phyloP scores from a whole-genome alignment of 1,140 invertebrate species.

The Bilobella aurantiaca region DNA sequence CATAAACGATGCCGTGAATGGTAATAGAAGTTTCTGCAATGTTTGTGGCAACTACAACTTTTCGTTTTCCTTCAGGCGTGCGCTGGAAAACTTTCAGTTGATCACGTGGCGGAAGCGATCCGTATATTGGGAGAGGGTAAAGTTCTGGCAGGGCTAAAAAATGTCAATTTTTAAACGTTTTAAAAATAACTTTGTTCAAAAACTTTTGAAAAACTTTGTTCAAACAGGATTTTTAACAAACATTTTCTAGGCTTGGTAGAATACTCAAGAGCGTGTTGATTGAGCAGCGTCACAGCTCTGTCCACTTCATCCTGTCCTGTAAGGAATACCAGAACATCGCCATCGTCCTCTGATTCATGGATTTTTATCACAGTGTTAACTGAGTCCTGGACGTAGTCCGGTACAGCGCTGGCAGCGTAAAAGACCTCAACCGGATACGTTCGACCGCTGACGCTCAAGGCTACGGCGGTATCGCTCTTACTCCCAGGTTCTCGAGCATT shows the following conservation, averaged over 20 bases:
- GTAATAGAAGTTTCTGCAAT: conserved; percentile 95
- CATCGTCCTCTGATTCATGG: conserved; percentile 65
- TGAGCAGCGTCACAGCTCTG: conserved; percentile 55
- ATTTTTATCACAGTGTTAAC: conserved; percentile 84
- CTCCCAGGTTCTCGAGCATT: conserved; percentile 52
- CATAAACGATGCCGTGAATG: conserved; percentile 79
- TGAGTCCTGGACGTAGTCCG: conserved; percentile 79
- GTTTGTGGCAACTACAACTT: conserved; percentile 92
- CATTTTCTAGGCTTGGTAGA: conserved; percentile 32
- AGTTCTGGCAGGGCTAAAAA: not conserved
- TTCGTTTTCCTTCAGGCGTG: conserved; percentile 61
- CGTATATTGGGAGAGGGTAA: conserved; percentile 79
- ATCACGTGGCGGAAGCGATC: conserved; percentile 68
- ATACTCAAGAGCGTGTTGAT: conserved; percentile 48
- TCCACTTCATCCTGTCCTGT: conserved; percentile 91
- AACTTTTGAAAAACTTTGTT: too few species aligned
- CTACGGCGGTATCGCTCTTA: conserved; percentile 58
- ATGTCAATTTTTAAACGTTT: too few species aligned
- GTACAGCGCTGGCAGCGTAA: conserved; percentile 71
- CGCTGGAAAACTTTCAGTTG: conserved; percentile 81
- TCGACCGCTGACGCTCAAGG: conserved; percentile 79
- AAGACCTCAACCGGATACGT: conserved; percentile 78
- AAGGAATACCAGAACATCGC: conserved; percentile 86
- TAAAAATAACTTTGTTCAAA: too few species aligned
- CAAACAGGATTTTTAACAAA: not conserved